Base-by-base conservation (phyloP, 2,113 vertebrate genomes). In the Sialia sialis region DNA sequence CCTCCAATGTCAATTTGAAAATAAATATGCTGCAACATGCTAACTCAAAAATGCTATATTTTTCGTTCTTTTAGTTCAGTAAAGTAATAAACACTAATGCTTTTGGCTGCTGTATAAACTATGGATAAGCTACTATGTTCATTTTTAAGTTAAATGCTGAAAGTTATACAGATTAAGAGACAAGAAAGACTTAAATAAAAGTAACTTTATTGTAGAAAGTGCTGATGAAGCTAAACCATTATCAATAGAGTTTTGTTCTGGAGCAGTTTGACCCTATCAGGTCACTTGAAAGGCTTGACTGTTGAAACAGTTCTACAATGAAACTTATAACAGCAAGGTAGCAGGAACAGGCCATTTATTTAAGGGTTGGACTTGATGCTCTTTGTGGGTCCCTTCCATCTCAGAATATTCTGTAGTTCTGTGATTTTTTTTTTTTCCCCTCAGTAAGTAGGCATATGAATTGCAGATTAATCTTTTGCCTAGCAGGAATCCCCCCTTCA, bases 311-410 rank as follows among this genome's bases (percentile, higher is more conserved):
- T 84, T 89, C 41, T n/a, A 72, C 4, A 59, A n/a, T 12, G 4
- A 79, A 75, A 36, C 7, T 49, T 78, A 26, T 4, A 67, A 67
- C 23, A 72, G 27, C 14, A 43, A 43, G 8, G 23, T 54, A 14
- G 13, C 4, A 3, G 11, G 26, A 48, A 63, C 0, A 0, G 11
- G 5, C 1, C 16, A 49, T 56, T 64, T 49, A 58, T 49, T 58
- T 38, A 29, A 73, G 36, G 19, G 4, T 23, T 58, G 22, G 14
- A 38, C 5, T 43, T 0, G 0, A 7, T 51, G 18, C 7, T 58
- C 22, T 14, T 73, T 49, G 11, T 43, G 21, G 7, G 1, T 51
- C 14, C 8, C 9, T 56, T 56, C 26, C 20, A 36, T 56, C 9
- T 36, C 32, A 27, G 36, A 58, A 43, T 51, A 30, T 25, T 46